Conservation (phyloP, 2,797 vertebrate species). For the Atherinosoma microstoma region DNA sequence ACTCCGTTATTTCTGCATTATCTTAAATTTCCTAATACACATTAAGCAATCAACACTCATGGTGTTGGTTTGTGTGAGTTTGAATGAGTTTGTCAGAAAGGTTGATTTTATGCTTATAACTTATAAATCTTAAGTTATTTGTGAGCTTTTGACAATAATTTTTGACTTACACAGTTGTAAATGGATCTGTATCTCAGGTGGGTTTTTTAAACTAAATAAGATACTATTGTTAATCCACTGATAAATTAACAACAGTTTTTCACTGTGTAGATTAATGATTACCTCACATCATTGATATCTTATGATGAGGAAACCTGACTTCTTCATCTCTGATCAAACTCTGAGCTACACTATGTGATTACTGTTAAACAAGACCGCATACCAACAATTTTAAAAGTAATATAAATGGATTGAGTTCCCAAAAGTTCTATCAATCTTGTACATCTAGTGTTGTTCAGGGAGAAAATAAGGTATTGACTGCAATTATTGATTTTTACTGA, state of each 20-base stretch:
- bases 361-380: conserved; percentile 20
- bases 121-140: not conserved
- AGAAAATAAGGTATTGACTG: conserved; percentile 38
- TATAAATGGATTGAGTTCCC: conserved; percentile 27
- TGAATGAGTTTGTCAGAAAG: not conserved
- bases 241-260: not conserved
- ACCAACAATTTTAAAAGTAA: conserved; percentile 25
- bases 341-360: not conserved
- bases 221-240: not conserved
- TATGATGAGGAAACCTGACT: not conserved
- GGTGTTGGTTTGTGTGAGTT: not conserved
- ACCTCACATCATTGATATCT: not conserved
- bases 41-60: not conserved
- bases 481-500: conserved; percentile 39
- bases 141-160: too few species aligned
- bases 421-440: conserved; percentile 8
- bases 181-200: not conserved
- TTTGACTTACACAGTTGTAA: not conserved
- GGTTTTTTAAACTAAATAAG: not conserved
- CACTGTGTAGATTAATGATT: not conserved
- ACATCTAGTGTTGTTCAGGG: conserved; percentile 18
- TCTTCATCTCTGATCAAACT: not conserved
- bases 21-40: not conserved
- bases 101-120: not conserved
- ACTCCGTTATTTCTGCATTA: not conserved